phyloP scores from a whole-genome alignment of 30 jellyfish, hydroid and myxozoan species.

The Catostylus mosaicus region DNA sequence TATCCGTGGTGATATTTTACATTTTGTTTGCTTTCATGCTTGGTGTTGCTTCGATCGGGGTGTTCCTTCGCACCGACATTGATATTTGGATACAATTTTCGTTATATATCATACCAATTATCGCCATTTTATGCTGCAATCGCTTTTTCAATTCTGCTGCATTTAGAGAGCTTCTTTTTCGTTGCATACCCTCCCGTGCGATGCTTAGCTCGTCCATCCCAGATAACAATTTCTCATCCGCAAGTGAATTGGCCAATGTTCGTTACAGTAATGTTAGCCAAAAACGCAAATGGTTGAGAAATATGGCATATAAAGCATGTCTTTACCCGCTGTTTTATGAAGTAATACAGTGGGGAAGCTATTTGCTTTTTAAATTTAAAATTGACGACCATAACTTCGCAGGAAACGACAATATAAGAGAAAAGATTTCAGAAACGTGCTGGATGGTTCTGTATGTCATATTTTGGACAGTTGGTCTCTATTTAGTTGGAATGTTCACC shows the following conservation, averaged over 20 bases:
- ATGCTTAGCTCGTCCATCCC: slow-evolving; percentile 72
- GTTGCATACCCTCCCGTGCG: slow-evolving; percentile 57
- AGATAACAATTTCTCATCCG: slow-evolving; percentile 24
- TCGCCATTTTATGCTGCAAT: slow-evolving; percentile 51
- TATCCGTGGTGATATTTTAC: slow-evolving; percentile 25
- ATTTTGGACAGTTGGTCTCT: slow-evolving; percentile 73
- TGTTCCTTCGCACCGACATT: slow-evolving; percentile 51
- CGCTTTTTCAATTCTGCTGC: slow-evolving; percentile 65
- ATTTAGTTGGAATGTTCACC: slow-evolving; percentile 77
- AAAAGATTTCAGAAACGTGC: slow-evolving; percentile 10
- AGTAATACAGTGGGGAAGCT: slow-evolving; percentile 75
- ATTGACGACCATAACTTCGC: slow-evolving; percentile 19
- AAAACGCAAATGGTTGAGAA: slow-evolving; percentile 69
- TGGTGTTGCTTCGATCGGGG: slow-evolving; percentile 73
- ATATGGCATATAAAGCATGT: slow-evolving; percentile 66
- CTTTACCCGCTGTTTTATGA: slow-evolving; percentile 70
- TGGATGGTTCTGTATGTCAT: slow-evolving; percentile 52
- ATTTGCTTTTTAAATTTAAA: slow-evolving; percentile 10
- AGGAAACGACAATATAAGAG: slow-evolving; percentile 10
- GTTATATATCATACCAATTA: slow-evolving; percentile 73
- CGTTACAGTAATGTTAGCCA: slow-evolving; percentile 23
- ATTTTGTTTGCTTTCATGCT: slow-evolving; percentile 40
- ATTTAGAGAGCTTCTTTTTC: slow-evolving; percentile 63
- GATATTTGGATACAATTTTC: slow-evolving; percentile 82
- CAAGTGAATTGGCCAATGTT: slow-evolving; percentile 33